Evolutionary conservation across 2,113 vertebrate genomes (phyloP), one percentile per base, ranked within the genome.

Genomic region (Elanoides forficatus): DNA sequence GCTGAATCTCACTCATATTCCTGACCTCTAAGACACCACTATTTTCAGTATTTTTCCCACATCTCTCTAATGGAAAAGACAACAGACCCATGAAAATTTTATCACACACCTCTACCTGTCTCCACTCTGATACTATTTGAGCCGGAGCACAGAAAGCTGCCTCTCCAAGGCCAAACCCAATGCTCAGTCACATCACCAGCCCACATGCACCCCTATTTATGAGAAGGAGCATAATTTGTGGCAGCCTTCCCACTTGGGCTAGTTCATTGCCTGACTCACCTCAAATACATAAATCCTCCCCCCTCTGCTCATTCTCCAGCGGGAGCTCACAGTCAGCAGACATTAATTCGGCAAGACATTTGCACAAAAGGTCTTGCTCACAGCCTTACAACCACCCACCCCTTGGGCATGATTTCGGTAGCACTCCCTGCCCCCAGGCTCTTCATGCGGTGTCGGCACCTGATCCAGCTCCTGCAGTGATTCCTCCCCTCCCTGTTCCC

Each of bases 401-500:
- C 22, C 27, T 30, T 1, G 2, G 43, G 23, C 8, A 4, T 3
- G 9, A 17, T 83, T 95, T 72, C 0, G 0, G 30, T 9, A 4
- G 11, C 30, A 13, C 10, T 72, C 52, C 30, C 21, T 52, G 11
- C 2, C 30, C 36, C 11, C 19, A 52, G 20, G 47, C 16, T 75
- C 13, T 73, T 38, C 0, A 0, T 21, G 11, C 17, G 52, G n/a
- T 11, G 12, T 9, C 38, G 21, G 19, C 9, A 62, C 15, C 1
- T 0, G 0, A 19, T 12, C 3, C 32, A 70, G 48, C 13, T 55
- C 43, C 52, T 11, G 2, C 34, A 58, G 34, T 13, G 3, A 8
- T 40, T 88, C 25, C 47, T 73, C 20, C 48, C 18, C 36, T 81
- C 40, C 34, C 30, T 2, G 1, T 73, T 52, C 73, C 45, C 36